These are phyloP conservation scores for Phaenicophaeus curvirostris DNA, from an alignment of 2,797 vertebrate genomes.

Conservation along the genomic window DNA sequence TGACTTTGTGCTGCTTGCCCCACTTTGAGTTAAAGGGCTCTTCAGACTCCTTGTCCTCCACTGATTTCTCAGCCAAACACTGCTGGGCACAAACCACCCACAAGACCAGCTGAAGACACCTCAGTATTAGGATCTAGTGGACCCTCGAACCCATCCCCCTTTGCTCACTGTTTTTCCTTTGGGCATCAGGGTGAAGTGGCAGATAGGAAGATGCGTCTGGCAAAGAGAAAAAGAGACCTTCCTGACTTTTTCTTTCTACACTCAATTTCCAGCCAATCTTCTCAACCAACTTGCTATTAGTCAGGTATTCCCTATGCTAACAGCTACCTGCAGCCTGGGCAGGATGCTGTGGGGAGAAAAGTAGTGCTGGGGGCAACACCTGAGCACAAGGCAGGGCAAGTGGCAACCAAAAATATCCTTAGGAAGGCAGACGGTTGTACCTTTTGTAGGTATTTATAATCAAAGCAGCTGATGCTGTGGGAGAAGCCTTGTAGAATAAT, in stretches of 20 bases:
- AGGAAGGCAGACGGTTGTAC: not conserved
- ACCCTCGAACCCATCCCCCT: not conserved
- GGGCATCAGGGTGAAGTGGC: not conserved
- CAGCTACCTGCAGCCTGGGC: not conserved
- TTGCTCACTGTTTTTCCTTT: not conserved
- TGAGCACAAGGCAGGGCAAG: not conserved
- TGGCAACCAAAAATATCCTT: not conserved
- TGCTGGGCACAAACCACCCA: not conserved
- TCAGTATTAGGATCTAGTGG: not conserved
- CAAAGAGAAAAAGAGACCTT: not conserved
- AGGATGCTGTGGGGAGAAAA: not conserved
- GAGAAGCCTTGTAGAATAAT: not conserved
- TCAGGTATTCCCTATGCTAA: not conserved
- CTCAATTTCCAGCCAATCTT: not conserved
- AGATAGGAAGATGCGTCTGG: not conserved
- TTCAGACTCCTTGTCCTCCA: not conserved
- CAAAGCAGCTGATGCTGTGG: not conserved
- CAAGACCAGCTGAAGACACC: not conserved
- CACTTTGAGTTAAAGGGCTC: not conserved
- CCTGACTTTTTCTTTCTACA: not conserved
- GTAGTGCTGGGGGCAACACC: not conserved
- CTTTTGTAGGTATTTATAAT: not conserved
- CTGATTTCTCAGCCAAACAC: not conserved
- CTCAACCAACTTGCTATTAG: not conserved
- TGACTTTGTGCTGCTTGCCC: not conserved